Base-by-base conservation (phyloP, 2,797 vertebrate genomes). In the Balearica regulorum region DNA sequence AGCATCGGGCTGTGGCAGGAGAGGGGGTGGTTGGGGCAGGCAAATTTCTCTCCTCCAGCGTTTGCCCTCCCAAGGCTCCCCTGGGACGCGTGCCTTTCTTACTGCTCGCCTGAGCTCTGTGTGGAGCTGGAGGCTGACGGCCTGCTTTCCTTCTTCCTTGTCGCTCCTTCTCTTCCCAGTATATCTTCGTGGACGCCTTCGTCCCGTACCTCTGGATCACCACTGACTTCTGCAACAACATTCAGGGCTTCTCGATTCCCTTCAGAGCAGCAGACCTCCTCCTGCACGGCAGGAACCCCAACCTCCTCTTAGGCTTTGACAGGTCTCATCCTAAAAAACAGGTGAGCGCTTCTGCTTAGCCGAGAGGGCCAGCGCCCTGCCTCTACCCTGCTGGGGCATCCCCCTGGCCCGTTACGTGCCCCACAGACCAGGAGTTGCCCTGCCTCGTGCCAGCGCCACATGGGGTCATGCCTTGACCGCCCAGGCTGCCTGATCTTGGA, bases 241-340 rank as follows among this genome's bases (percentile, higher is more conserved):
- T 99, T 15, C 98, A 98, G 73, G 99, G 99, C 73, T 99, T 99
- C 97, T 96, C 98, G 0, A 97, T 99, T 44, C 99, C 99, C 13
- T 99, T 99, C 98, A 98, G 98, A 94, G 99, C 99, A 1, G 98
- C 98, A 4, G 99, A 99, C 62, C 98, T 99, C 83, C 98, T 99
- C 54, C 98, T 99, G 65, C 99, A 99, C 89, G 97, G 97, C 97
- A 98, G 98, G 28, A 97, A 94, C 39, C 97, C 99, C 41, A 98
- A 97, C 97, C 98, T 99, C 57, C 98, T 99, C 58, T 93, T 99
- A 70, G 99, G 99, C 66, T 99, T 99, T 1, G 99, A 99, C 97
- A 97, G 98, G 83, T 99, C 99, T 29, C 99, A 99, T 94, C 99
- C 99, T 29, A 99, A 99, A 96, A 99, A 99, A 81, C 99, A 99